Conservation (phyloP, 2,888 invertebrate genomes). For the Liodrosophila aerea region DNA sequence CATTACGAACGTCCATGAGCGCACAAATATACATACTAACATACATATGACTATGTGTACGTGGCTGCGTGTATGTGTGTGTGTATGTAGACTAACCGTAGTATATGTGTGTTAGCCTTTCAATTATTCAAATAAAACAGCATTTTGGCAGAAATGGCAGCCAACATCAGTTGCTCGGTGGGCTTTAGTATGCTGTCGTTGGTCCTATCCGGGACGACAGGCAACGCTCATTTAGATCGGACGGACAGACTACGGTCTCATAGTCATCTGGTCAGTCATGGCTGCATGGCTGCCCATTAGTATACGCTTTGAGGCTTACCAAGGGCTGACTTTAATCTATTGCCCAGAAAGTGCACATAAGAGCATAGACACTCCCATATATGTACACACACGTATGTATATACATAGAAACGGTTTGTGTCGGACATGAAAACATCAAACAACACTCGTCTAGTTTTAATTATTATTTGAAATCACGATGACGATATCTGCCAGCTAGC, state of each 20-base stretch:
- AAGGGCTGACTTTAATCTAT: constrained; percentile 54
- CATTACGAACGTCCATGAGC: too few species aligned
- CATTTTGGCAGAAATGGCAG: constrained; percentile 51
- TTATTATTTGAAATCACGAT: constrained; percentile 65
- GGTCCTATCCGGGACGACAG: constrained; percentile 5
- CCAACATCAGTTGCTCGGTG: constrained; percentile 11
- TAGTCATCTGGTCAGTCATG: constrained; percentile 26
- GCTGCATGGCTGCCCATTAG: constrained; percentile 42
- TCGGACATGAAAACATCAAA: constrained; percentile 60
- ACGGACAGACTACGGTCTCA: constrained; percentile 12
- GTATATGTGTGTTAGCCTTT: constrained; percentile 41
- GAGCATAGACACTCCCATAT: constrained; percentile 3
- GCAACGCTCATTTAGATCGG: constrained; percentile 51
- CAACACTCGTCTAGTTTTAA: constrained; percentile 62
- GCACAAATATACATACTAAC: too few species aligned
- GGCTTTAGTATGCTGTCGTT: constrained; percentile 21
- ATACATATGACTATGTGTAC: not conserved
- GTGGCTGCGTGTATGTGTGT: constrained; percentile 12
- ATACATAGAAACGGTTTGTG: constrained; percentile 11
- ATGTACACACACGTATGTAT: not conserved
- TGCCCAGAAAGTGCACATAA: constrained; percentile 35
- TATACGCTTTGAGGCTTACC: constrained; percentile 49
- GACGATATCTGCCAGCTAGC: constrained; percentile 27
- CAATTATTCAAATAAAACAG: constrained; percentile 74
- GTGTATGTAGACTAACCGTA: too few species aligned